A percentile compares a stretch with the other conserved stretches of the same genome.
Conservation (phyloP, 2,888 invertebrate species). For the Heliconius ethilla region DNA sequence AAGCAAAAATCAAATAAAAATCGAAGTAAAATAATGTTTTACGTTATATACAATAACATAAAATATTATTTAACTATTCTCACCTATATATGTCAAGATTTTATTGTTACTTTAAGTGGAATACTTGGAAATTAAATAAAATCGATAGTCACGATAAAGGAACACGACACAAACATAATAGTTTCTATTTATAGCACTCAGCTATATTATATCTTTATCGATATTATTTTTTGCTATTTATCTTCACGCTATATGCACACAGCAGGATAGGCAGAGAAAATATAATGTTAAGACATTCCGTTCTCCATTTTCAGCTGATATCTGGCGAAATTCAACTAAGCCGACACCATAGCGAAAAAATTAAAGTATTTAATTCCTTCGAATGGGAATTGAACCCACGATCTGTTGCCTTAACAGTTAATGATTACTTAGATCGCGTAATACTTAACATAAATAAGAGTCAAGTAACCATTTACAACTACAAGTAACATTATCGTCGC, state of each 20-base stretch:
- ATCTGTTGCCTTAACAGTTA: too few relatives aligned
- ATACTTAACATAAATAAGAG: conserved; percentile 37
- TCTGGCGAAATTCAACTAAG: too few relatives aligned
- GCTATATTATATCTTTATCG: not conserved
- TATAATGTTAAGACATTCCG: too few relatives aligned
- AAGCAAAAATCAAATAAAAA: not conserved
- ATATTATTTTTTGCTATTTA: too few relatives aligned
- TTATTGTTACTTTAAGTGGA: conserved; percentile 18
- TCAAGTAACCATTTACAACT: conserved; percentile 16
- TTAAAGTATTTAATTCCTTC: too few relatives aligned
- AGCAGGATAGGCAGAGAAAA: too few relatives aligned
- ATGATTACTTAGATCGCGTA: conserved; percentile 10
- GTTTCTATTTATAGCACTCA: conserved; percentile 33
- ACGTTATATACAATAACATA: not conserved
- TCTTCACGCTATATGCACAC: too few relatives aligned
- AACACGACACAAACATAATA: conserved; percentile 29
- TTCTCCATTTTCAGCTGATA: too few relatives aligned
- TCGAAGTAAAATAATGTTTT: not conserved
- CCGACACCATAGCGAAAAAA: too few relatives aligned
- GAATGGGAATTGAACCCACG: too few relatives aligned
- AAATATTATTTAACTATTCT: not conserved
- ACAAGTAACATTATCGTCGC: conserved; percentile 22
- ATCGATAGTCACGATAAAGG: conserved; percentile 34
- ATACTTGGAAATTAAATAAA: conserved; percentile 27
- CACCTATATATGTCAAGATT: not conserved